These are phyloP conservation scores for Drosophila tropicalis DNA, from an alignment of 1,140 invertebrate species.

Conservation along the genomic window DNA sequence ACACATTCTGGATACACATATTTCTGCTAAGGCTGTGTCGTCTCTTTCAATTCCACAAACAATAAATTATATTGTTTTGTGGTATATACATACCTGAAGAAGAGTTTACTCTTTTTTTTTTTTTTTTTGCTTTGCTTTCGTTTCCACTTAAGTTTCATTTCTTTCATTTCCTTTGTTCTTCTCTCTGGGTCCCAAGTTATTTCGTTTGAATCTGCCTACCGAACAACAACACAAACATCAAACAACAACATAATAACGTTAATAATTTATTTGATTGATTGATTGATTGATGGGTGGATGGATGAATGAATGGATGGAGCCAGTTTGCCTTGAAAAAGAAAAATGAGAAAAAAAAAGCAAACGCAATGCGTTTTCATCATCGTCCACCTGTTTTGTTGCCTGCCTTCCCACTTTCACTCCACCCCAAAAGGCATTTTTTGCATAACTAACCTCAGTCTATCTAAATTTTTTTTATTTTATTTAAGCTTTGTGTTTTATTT, in stretches of 20 bases:
- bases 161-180: slow-evolving; percentile 25
- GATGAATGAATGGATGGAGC: slow-evolving; percentile 17
- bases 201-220: slow-evolving; percentile 1
- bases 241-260: slow-evolving; percentile 19
- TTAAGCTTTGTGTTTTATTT: too few species aligned
- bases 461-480: background rate
- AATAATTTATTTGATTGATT: slow-evolving; percentile 52
- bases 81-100: slow-evolving; percentile 29
- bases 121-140: slow-evolving; percentile 37
- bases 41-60: slow-evolving; percentile 57
- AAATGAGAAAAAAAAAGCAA: background rate
- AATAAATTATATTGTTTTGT: slow-evolving; percentile 74
- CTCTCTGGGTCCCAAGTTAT: slow-evolving; percentile 23
- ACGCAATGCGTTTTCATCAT: slow-evolving; percentile 51
- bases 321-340: slow-evolving; percentile 63
- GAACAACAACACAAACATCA: background rate
- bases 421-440: slow-evolving; percentile 41
- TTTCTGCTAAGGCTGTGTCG: slow-evolving; percentile 17
- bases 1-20: slow-evolving; percentile 35
- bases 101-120: background rate
- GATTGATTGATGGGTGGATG: slow-evolving; percentile 36
- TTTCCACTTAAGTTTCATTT: slow-evolving; percentile 25
- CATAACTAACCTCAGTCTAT: slow-evolving; percentile 66
- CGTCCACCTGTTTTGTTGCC: slow-evolving; percentile 47
- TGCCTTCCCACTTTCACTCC: slow-evolving; percentile 61